Base-by-base conservation (phyloP, 1,140 invertebrate species). In the Colletes gigas region DNA sequence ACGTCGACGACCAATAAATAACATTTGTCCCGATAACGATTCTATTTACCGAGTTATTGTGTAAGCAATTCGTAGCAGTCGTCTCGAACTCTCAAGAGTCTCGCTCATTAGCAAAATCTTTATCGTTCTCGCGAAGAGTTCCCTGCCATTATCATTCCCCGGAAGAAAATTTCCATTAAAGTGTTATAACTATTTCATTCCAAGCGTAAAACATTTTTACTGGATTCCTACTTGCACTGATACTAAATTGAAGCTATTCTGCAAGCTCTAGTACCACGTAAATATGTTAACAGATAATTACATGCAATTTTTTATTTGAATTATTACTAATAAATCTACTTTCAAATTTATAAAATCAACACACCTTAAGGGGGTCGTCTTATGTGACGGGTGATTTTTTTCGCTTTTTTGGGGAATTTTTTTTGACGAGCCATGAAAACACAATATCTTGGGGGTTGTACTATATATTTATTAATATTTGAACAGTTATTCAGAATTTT, bases 71-170 rank as follows among this genome's bases (percentile, higher is more conserved):
- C 68, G 71, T 62, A 68, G 52, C 55, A 66, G 60, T 59, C 8
- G 15, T 21, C 50, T 14, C 44, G 14, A 81, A 77, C n/a, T 81
- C 76, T 81, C 71, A 10, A 76, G 65, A 54, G 60, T 41, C 62
- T 17, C 41, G 54, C 10, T 85, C 72, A 74, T 85, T 83, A 83
- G 30, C 21, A 68, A 79, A 81, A 69, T 69, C 50, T 50, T 62
- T 76, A 19, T 60, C 47, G 60, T 73, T 71, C 15, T 60, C 65
- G 54, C 19, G 52, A 70, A 76, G 41, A 65, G 39, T 71, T 78
- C 6, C 14, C 55, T 60, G 6, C 7, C 50, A 68, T 41, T 75
- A 66, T 41, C 41, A 63, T 21, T 47, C 60, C 52, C 55, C n/a
- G 12, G 15, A 57, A 17, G 59, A 59, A 65, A 55, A 85, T 68